phyloP scores from a whole-genome alignment of 2,113 vertebrate genomes.

The Tapirus terrestris region DNA sequence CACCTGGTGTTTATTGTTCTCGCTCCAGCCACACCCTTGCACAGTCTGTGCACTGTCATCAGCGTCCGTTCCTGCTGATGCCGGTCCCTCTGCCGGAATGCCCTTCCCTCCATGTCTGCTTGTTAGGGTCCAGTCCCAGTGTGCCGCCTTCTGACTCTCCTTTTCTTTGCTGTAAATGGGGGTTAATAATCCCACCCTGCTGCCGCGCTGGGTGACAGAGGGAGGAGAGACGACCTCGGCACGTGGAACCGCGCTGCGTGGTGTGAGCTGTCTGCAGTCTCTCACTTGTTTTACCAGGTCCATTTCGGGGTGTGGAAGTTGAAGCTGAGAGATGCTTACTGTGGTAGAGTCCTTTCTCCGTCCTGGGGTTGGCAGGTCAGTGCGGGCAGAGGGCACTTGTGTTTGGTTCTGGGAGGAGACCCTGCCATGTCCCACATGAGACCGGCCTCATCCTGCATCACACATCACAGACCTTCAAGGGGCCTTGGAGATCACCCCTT shows the following conservation, averaged over 20 bases:
- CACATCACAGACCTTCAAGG: not conserved
- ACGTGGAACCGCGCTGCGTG: rapidly evolving
- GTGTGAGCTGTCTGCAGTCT: not conserved
- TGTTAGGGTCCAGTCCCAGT: not conserved
- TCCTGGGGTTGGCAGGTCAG: not conserved
- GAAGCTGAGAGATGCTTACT: not conserved
- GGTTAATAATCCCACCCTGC: not conserved
- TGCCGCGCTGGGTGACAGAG: not conserved
- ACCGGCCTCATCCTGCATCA: not conserved
- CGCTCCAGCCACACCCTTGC: not conserved
- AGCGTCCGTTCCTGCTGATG: rapidly evolving
- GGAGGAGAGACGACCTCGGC: not conserved
- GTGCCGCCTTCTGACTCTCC: not conserved
- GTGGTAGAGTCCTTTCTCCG: not conserved
- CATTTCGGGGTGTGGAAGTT: not conserved
- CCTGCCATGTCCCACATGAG: rapidly evolving
- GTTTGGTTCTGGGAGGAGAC: not conserved
- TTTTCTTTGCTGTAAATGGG: not conserved
- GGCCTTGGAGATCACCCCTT: not conserved
- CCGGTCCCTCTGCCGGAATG: not conserved
- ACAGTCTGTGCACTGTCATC: rapidly evolving
- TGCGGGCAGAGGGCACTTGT: not conserved
- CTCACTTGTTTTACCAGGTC: not conserved
- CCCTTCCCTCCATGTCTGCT: not conserved
- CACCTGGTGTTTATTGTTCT: not conserved